Evolutionary conservation across 2,888 invertebrate species (phyloP), one percentile per base, ranked within the genome.

Genomic region (Pteria penguin): DNA sequence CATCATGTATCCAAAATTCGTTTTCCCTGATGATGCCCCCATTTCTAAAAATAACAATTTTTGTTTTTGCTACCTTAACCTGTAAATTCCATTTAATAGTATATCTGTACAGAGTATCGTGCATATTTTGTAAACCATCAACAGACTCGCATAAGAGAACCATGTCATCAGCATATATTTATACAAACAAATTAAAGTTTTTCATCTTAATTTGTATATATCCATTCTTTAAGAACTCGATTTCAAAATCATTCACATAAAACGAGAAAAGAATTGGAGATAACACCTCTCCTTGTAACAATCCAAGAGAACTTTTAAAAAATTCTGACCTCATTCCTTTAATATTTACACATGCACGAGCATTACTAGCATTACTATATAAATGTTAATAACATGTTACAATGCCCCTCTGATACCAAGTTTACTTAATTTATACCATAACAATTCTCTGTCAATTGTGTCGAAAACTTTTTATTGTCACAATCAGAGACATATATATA

Each of bases 231-330:
- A 45, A 14, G 45, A 45, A 45, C 11, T 65, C 62, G 5, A 57
- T 18, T 58, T 77, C 72, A 68, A 79, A 61, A 66, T 77, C 76
- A 65, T 79, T 81, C n/a, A 81, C 62, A 63, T 66, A 81, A 0
- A 79, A 11, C 11, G 70, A 60, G 65, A 78, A 78, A n/a, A 78
- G 58, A 32, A 74, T 29, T 11, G 72, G 81, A 2, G 78, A 76
- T 52, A 78, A 22, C 31, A 73, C 73, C 68, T 78, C 78, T 1
- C 76, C 76, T 67, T 79, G 78, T 60, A 76, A 52, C n/a, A 76
- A 57, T 4, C 76, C 76, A 14, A 57, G 18, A 4, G 33, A 57
- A 45, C 74, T 72, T 22, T n/a, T 33, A 57, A 82, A 80, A 36
- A 45, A 70, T 14, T 61, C 52, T n/a, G 75, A 72, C 2, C 18